Percentiles rank a stretch among this genome's conserved stretches.
Conservation (phyloP, 2,113 vertebrate species). For the Pseudopipra pipra region DNA sequence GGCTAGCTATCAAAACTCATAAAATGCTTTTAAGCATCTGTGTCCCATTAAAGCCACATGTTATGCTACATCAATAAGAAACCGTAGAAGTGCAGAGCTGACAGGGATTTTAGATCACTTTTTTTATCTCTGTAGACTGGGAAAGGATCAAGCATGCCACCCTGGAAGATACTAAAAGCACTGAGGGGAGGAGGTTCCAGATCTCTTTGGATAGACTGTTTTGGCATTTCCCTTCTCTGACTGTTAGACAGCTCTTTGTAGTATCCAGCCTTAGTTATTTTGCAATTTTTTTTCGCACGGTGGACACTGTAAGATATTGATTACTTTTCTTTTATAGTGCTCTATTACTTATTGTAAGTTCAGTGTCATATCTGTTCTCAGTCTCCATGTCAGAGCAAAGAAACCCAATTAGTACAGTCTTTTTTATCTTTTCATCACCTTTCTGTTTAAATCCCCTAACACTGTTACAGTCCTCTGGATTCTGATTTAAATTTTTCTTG, state of each 20-base stretch:
- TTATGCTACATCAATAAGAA: conserved; percentile 34
- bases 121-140: neutral
- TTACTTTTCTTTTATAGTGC: neutral
- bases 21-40: conserved; percentile 62
- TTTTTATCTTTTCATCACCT: neutral
- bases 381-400: neutral
- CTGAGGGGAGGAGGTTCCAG: neutral
- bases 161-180: conserved; percentile 29
- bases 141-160: conserved; percentile 28
- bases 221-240: neutral
- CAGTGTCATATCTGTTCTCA: neutral
- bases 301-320: neutral
- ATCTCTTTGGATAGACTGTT: neutral
- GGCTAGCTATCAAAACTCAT: conserved; percentile 35
- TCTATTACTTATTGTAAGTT: neutral
- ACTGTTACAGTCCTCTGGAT: neutral
- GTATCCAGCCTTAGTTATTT: neutral
- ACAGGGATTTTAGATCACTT: neutral
- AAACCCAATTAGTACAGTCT: neutral
- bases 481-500: neutral
- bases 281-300: neutral
- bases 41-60: conserved; percentile 59
- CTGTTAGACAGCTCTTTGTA: neutral
- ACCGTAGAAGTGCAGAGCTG: neutral
- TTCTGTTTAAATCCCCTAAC: neutral